phyloP scores from a whole-genome alignment of 2,113 vertebrate species.

The Calonectris borealis region DNA sequence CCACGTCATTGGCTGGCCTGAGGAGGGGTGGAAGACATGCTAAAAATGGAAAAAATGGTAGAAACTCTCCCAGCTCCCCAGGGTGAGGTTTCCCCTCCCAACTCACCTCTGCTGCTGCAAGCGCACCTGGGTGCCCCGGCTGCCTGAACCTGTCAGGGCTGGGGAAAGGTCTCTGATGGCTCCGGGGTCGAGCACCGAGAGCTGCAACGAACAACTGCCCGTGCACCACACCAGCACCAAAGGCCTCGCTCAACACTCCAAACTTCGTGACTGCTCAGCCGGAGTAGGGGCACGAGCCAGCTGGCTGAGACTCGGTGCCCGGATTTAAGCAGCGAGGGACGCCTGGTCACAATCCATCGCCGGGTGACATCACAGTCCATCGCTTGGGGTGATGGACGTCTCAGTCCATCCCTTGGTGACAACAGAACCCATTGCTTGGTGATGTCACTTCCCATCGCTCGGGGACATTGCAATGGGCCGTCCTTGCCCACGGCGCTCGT shows the following conservation, averaged over 20 bases:
- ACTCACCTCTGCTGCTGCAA: not conserved
- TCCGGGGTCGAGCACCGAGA: not conserved
- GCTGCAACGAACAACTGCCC: not conserved
- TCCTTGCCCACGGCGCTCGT: no score
- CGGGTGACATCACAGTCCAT: not conserved
- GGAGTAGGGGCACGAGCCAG: not conserved
- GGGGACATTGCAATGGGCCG: no score
- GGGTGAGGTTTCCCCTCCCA: not conserved
- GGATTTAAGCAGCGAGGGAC: not conserved
- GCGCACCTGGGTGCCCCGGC: fast-evolving
- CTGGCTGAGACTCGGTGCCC: not conserved
- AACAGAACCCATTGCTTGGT: no score
- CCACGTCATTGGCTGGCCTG: not conserved
- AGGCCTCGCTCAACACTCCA: not conserved
- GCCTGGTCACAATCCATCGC: not conserved
- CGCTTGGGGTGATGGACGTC: no score
- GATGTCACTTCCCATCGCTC: no score
- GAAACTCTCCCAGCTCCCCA: not conserved
- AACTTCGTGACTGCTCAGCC: not conserved
- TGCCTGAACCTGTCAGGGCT: not conserved
- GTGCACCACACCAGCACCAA: not conserved
- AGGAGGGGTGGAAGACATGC: not conserved
- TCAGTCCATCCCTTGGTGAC: no score
- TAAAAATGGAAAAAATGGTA: not conserved
- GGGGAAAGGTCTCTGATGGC: fast-evolving